phyloP scores from a whole-genome alignment of 2,113 vertebrate genomes.

The Polypterus bichir region DNA sequence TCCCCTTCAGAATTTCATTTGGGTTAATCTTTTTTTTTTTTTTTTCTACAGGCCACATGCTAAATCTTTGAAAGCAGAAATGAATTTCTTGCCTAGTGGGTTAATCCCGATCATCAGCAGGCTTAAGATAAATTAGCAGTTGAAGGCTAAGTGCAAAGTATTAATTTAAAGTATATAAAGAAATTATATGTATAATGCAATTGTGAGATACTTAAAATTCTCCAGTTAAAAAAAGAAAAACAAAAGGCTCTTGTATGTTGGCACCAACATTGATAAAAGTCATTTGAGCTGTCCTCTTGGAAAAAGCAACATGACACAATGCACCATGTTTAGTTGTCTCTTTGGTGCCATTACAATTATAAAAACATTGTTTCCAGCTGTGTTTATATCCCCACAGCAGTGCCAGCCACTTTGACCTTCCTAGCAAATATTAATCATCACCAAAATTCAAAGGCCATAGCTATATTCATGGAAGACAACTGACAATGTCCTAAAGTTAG shows the following conservation, averaged over 20 bases:
- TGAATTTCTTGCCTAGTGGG: too few species aligned
- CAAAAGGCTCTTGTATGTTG: not conserved
- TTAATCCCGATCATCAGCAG: too few species aligned
- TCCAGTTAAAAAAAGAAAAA: not conserved
- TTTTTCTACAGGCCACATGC: too few species aligned
- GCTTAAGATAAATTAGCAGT: too few species aligned
- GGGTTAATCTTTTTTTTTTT: too few species aligned
- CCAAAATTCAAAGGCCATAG: too few species aligned
- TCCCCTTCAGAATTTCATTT: too few species aligned
- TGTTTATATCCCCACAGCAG: not conserved
- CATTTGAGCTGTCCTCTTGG: slow-evolving; percentile 2
- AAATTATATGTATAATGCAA: slow-evolving; percentile 3
- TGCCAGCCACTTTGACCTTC: not conserved
- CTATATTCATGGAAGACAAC: too few species aligned
- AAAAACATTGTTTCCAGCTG: not conserved
- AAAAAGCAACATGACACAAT: not conserved
- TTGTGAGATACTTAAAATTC: not conserved
- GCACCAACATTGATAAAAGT: not conserved
- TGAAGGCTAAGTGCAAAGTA: too few species aligned
- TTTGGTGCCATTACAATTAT: not conserved
- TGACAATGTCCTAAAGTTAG: too few species aligned
- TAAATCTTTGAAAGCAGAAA: too few species aligned
- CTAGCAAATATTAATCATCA: not conserved
- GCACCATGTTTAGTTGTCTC: not conserved
- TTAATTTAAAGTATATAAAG: too few species aligned